phyloP scores from a whole-genome alignment of 2,888 invertebrate genomes.

The Seira sanloemensis region DNA sequence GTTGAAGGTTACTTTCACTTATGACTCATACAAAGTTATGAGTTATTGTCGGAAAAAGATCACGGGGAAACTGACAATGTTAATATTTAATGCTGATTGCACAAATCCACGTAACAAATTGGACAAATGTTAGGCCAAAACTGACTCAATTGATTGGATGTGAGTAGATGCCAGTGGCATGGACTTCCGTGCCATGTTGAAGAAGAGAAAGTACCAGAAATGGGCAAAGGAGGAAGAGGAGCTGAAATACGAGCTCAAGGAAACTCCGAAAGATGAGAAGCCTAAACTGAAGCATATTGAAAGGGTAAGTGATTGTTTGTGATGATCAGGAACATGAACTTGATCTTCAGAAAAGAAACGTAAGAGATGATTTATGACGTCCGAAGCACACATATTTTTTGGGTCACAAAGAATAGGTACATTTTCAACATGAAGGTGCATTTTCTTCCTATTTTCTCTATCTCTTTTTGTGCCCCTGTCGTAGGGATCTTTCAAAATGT shows the following conservation, averaged over 20 bases:
- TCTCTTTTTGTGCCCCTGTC: slow-evolving; percentile 16
- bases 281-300: slow-evolving; percentile 91
- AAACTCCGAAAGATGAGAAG: slow-evolving; percentile 90
- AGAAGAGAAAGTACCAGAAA: slow-evolving; percentile 95
- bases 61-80: too few species aligned
- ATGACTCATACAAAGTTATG: too few species aligned
- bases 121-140: too few species aligned
- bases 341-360: too few species aligned
- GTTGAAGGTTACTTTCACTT: slow-evolving; percentile 84
- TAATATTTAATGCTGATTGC: too few species aligned
- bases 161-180: slow-evolving; percentile 92
- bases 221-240: slow-evolving; percentile 94
- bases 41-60: too few species aligned
- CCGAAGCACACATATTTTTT: not conserved
- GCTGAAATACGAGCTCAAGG: slow-evolving; percentile 95
- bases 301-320: slow-evolving; percentile 83
- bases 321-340: too few species aligned
- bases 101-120: too few species aligned
- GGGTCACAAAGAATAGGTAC: not conserved
- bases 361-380: not conserved
- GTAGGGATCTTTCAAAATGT: not conserved
- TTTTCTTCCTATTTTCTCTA: slow-evolving; percentile 31
- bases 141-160: too few species aligned
- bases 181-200: slow-evolving; percentile 99
- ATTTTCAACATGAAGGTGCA: slow-evolving; percentile 6